Evolutionary conservation across 2,888 invertebrate species (phyloP).

Genomic region (Bellardia pandia): DNA sequence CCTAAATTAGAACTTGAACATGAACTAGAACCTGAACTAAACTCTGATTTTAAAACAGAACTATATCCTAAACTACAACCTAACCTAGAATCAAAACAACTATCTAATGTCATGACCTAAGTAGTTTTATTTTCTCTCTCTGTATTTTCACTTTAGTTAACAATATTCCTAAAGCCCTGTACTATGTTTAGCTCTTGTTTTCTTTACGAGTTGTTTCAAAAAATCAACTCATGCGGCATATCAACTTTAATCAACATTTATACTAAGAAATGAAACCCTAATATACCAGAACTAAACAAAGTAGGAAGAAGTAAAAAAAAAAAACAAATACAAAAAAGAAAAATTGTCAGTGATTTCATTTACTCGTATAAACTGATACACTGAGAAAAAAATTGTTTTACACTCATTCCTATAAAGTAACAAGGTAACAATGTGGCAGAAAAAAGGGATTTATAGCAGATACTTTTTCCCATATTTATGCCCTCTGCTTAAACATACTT

Average conservation of each 20-base stretch:
- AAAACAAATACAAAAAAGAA: slow-evolving; percentile 9
- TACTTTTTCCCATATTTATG: slow-evolving; percentile 35
- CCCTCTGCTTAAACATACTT: slow-evolving; percentile 23
- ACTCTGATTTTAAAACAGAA: too few relatives aligned
- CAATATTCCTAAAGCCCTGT: slow-evolving; percentile 46
- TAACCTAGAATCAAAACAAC: too few relatives aligned
- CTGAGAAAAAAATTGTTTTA: slow-evolving; percentile 43
- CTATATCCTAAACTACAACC: too few relatives aligned
- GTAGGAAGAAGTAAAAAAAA: neutral
- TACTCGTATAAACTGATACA: slow-evolving; percentile 40
- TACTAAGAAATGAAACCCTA: slow-evolving; percentile 56
- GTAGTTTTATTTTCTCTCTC: neutral
- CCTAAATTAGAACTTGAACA: too few relatives aligned
- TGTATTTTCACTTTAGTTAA: slow-evolving; percentile 57
- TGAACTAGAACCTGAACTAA: too few relatives aligned
- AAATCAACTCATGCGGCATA: slow-evolving; percentile 71
- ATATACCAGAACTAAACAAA: slow-evolving; percentile 29
- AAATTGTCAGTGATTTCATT: slow-evolving; percentile 63
- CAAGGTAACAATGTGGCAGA: neutral
- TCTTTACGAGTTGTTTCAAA: slow-evolving; percentile 50
- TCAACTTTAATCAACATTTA: slow-evolving; percentile 73
- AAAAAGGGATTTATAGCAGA: slow-evolving; percentile 50
- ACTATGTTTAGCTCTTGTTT: slow-evolving; percentile 28
- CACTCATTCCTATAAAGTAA: neutral
- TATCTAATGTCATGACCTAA: too few relatives aligned